These are phyloP conservation scores for Strigops habroptila DNA, from an alignment of 2,113 vertebrate genomes.

Conservation along the genomic window DNA sequence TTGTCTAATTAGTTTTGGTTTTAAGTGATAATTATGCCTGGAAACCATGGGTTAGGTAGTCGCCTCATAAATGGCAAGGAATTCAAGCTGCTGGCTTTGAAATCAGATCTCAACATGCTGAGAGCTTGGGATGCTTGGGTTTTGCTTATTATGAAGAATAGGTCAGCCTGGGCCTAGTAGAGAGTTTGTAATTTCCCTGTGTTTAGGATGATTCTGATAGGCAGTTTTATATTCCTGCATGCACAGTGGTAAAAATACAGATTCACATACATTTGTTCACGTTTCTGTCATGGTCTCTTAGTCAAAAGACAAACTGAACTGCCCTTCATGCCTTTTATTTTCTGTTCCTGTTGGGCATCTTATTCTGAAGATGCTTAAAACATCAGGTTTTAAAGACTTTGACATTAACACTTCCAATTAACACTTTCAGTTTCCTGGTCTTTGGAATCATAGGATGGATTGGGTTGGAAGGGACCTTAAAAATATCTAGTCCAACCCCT, in stretches of 20 bases:
- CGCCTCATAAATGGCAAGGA: neutral
- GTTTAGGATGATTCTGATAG: neutral
- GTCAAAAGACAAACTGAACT: neutral
- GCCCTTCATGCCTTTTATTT: neutral
- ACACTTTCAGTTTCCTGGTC: neutral
- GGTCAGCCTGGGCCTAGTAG: neutral
- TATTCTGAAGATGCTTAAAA: neutral
- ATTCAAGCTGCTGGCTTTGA: neutral
- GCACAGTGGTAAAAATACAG: neutral
- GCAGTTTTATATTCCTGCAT: neutral
- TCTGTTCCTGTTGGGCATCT: neutral
- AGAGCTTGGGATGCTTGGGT: neutral
- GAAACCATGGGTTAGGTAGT: neutral
- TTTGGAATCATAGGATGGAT: neutral
- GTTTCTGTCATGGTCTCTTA: neutral
- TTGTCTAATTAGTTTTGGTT: neutral
- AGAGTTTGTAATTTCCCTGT: neutral
- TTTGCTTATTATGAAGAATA: neutral
- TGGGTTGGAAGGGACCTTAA: neutral
- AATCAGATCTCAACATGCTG: neutral
- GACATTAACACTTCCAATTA: neutral
- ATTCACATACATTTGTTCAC: neutral
- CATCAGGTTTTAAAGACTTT: neutral
- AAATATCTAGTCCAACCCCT: neutral
- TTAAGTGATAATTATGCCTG: neutral